Evolutionary conservation across 2,888 invertebrate genomes (phyloP).

Genomic region (Xylocampa areola): DNA sequence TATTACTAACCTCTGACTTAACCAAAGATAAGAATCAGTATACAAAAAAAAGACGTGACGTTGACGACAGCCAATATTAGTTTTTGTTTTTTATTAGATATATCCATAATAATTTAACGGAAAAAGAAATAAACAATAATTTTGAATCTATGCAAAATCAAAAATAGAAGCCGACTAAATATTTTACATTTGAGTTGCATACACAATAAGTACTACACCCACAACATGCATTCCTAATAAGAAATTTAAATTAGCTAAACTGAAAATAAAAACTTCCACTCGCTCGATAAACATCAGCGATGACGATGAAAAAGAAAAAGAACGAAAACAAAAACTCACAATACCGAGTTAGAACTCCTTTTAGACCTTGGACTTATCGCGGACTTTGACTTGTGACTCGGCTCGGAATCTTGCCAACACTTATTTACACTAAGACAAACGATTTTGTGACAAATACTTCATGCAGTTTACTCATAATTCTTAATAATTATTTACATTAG

Average conservation of each 20-base stretch:
- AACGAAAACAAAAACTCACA: conserved; percentile 38
- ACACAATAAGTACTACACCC: no score
- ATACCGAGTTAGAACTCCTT: conserved; percentile 39
- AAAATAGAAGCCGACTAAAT: background rate
- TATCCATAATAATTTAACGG: background rate
- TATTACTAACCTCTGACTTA: conserved; percentile 19
- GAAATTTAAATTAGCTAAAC: background rate
- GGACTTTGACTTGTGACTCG: conserved; percentile 61
- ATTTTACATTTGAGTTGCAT: no score
- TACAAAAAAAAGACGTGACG: conserved; percentile 4
- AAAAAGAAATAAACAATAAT: background rate
- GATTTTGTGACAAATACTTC: conserved; percentile 39
- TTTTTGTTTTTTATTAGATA: conserved; percentile 1
- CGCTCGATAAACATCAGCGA: conserved; percentile 27
- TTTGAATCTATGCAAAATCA: no score
- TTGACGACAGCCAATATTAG: background rate
- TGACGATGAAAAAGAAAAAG: conserved; percentile 8
- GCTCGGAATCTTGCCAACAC: conserved; percentile 63
- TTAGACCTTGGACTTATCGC: conserved; percentile 62
- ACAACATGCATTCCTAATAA: background rate
- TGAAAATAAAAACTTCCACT: conserved; percentile 5
- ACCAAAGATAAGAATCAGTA: conserved; percentile 5
- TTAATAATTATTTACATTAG: background rate
- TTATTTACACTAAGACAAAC: conserved; percentile 49
- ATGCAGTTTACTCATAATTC: conserved; percentile 19